Evolutionary conservation across 2,888 invertebrate genomes (phyloP), one percentile per base, ranked within the genome.

Genomic region (Smittia sp.): DNA sequence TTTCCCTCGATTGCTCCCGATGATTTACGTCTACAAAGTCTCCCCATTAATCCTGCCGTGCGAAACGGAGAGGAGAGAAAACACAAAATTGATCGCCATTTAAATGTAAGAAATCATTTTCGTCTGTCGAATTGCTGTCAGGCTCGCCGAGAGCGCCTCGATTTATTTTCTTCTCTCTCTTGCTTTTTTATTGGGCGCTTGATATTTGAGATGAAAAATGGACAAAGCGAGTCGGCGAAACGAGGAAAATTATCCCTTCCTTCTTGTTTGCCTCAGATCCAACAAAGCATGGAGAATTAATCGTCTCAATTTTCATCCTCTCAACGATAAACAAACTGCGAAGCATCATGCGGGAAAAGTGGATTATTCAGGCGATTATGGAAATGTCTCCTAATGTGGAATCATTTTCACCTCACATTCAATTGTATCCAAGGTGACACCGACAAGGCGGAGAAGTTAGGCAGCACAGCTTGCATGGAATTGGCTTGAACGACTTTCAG

Each of bases 31-130:
- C 20, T 7, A 67, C 39, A n/a, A 41, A 67, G 46, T 67, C 41
- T 18, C 22, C 22, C 67, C 67, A 67, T 67, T 67, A 39, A 67
- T 67, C 46, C 46, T 15, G 27, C 18, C 22, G 24, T 22, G 41
- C 22, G 20, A 32, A 15, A 24, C 18, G 20, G 20, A 41, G 24
- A 24, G 67, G 41, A 24, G 24, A 24, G 67, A 67, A 24, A 68
- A 46, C 27, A 68, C 46, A 68, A 41, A 69, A 69, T 69, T 69
- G 69, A 69, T 69, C 27, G 18, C 69, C 69, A 69, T 69, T 69
- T 69, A 69, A 69, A 69, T 69, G 69, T 69, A 69, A 69, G 69
- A 69, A 69, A 69, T 69, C 69, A 69, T 69, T 32, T 25, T 54
- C 25, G 52, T 9, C n/a, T 69, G 69, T 54, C 54, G 69, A 69